Evolutionary conservation across 2,888 invertebrate species (phyloP).

Genomic region (Perithous albicinctus): DNA sequence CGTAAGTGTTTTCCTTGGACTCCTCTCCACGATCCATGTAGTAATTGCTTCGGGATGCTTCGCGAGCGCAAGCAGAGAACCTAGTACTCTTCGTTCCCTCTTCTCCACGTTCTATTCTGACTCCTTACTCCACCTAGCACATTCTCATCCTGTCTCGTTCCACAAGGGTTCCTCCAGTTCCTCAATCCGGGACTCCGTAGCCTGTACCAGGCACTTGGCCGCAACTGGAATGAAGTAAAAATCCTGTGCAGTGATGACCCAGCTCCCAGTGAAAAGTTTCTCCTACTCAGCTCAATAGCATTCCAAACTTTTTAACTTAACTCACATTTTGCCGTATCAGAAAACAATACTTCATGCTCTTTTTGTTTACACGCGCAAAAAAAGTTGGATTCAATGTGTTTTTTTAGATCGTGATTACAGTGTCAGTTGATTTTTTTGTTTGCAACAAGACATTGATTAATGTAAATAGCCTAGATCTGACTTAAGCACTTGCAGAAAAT

Average conservation of each 20-base stretch:
- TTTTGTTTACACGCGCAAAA: not conserved
- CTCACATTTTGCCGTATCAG: not conserved
- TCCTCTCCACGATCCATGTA: constrained; percentile 45
- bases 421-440: not conserved
- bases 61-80: constrained; percentile 27
- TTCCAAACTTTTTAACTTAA: not conserved
- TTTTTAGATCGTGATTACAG: not conserved
- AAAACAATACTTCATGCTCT: constrained; percentile 8
- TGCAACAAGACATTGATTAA: too few species aligned
- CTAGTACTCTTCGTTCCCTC: constrained; percentile 2
- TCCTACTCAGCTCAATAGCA: not conserved
- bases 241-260: constrained; percentile 2
- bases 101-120: constrained; percentile 31
- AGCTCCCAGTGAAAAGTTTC: constrained; percentile 1
- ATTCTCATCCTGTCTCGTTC: constrained; percentile 36
- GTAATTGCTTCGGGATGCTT: constrained; percentile 56
- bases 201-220: not conserved
- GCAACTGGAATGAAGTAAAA: constrained; percentile 33
- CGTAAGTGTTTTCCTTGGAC: constrained; percentile 45
- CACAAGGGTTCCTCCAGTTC: constrained; percentile 33
- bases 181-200: constrained; percentile 1
- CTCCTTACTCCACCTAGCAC: constrained; percentile 4
- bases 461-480: too few species aligned
- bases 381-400: not conserved
- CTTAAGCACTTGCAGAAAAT: too few species aligned